Base-by-base conservation (phyloP, 2,113 vertebrate species). In the Zonotrichia leucophrys region DNA sequence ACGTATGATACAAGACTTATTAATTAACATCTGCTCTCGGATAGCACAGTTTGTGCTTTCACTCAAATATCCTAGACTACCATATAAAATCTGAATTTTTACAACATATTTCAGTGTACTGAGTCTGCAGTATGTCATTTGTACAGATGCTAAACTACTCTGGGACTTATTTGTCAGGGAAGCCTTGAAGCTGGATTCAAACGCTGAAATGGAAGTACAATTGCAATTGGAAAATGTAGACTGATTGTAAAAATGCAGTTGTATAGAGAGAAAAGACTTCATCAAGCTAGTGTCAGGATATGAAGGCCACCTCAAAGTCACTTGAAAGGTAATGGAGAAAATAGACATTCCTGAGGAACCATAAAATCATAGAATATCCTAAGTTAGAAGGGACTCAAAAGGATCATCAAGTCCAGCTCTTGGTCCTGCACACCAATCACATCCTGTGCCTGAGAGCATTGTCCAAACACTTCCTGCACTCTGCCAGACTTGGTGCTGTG, bases 71-170 rank as follows among this genome's bases (percentile, higher is more conserved):
- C 68, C 81, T n/a, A 7, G 72, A 60, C 33, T 75, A 72, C 46
- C 23, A 56, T 53, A 77, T 85, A 90, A 93, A 94, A 93, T 85
- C 39, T 77, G 59, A 90, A 41, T 74, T 90, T 94, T 95, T 80
- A 79, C 5, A 3, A 91, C 44, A 13, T 49, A 74, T 76, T 89
- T 93, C 70, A 94, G 37, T 28, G 25, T 63, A 50, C 50, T 63
- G 10, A 91, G 81, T 77, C 89, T 96, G 91, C 55, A 89, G n/a
- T 83, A 92, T 78, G 83, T 87, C 76, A 88, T 68, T 81, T 28
- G 7, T 83, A 63, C 72, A 92, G 68, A 93, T 81, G 69, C 28
- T 89, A 92, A 95, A 81, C 60, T 2, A 1, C 64, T 89, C n/a
- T 72, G 86, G 50, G 73, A 62, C 86, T 83, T 96, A 70, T 88